Percentiles rank a stretch among this genome's conserved stretches.
Conservation (phyloP, 2,888 invertebrate genomes). For the Achlya flavicornis region DNA sequence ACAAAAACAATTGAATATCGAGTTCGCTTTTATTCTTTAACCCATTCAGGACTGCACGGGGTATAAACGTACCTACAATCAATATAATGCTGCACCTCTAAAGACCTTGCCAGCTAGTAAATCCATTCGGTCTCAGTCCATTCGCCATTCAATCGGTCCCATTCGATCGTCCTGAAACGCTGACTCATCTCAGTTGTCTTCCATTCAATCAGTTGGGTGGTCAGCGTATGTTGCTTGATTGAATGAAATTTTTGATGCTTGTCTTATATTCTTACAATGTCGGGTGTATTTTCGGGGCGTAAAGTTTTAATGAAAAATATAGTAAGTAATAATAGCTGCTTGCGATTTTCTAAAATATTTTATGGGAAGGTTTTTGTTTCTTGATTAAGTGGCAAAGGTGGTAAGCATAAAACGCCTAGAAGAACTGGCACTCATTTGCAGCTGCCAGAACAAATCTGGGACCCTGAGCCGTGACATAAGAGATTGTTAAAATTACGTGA, state of each 20-base stretch:
- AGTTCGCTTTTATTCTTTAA: slow-evolving; percentile 19
- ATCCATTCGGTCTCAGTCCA: slow-evolving; percentile 31
- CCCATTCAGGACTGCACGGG: slow-evolving; percentile 40
- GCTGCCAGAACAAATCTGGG: no score
- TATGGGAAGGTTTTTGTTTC: not conserved
- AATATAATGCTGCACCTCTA: slow-evolving; percentile 50
- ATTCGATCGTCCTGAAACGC: slow-evolving; percentile 49
- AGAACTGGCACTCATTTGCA: no score
- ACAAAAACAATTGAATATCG: not conserved
- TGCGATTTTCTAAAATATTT: slow-evolving; percentile 9
- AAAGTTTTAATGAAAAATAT: not conserved
- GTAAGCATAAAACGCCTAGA: no score
- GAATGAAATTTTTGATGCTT: slow-evolving; percentile 31
- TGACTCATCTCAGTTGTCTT: slow-evolving; percentile 57
- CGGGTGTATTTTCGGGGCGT: not conserved
- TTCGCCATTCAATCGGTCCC: slow-evolving; percentile 51
- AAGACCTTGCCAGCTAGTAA: slow-evolving; percentile 41
- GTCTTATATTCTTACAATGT: not conserved
- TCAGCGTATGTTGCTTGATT: slow-evolving; percentile 38
- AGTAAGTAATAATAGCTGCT: not conserved
- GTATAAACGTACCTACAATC: slow-evolving; percentile 45
- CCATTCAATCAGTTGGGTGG: slow-evolving; percentile 53
- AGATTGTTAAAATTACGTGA: no score
- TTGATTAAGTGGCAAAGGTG: no score
- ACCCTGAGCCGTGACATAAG: no score